These are phyloP conservation scores for Philhelius pedissequus DNA, from an alignment of 2,888 invertebrate species.

Conservation along the genomic window DNA sequence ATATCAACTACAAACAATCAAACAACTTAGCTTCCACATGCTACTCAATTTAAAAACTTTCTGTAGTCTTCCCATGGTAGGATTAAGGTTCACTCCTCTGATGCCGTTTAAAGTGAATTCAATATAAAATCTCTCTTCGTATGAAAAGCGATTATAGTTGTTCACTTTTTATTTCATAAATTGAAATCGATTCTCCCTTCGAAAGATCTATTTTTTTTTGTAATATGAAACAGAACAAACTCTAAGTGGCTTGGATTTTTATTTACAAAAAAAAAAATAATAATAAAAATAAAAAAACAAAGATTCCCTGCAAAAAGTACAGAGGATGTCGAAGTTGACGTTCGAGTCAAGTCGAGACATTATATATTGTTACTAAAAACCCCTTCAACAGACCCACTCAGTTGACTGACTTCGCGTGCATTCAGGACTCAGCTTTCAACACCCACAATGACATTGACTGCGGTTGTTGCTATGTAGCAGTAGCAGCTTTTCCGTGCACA, in stretches of 20 bases:
- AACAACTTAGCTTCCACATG: background rate
- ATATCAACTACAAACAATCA: background rate
- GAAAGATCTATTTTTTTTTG: background rate
- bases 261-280: constrained; percentile 57
- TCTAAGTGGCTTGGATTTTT: constrained; percentile 62
- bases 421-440: constrained; percentile 4
- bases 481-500: constrained; percentile 3
- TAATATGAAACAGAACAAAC: constrained; percentile 43
- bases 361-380: constrained; percentile 34
- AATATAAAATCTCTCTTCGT: constrained; percentile 36
- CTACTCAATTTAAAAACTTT: background rate
- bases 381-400: constrained; percentile 10
- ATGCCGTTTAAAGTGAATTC: constrained; percentile 38
- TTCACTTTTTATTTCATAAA: constrained; percentile 58
- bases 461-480: constrained; percentile 26
- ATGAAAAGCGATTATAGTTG: constrained; percentile 56
- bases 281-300: constrained; percentile 21
- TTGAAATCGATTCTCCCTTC: constrained; percentile 49
- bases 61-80: background rate
- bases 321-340: constrained; percentile 7
- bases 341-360: constrained; percentile 25
- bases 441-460: constrained; percentile 58
- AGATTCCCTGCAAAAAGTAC: background rate
- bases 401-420: background rate
- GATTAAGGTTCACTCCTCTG: constrained; percentile 20